Percentiles rank a stretch among this genome's conserved stretches.
phyloP scores from a whole-genome alignment of 1,140 invertebrate genomes.

The Eriocheir sinensis region DNA sequence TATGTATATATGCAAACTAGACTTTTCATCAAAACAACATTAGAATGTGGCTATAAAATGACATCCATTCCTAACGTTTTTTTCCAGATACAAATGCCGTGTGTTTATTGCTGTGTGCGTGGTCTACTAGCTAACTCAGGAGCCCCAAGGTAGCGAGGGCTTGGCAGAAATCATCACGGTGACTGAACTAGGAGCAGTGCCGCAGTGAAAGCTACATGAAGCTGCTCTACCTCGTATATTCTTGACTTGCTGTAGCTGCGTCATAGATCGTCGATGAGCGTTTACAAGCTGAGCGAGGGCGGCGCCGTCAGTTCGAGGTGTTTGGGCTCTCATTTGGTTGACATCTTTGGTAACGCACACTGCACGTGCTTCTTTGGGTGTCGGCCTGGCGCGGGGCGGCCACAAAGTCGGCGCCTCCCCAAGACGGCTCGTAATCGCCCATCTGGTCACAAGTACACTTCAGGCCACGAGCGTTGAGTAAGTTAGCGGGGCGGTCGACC shows the following conservation, averaged over 20 bases:
- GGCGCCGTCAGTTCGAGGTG: not conserved
- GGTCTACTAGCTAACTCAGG: conserved; percentile 74
- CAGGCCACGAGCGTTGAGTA: conserved; percentile 68
- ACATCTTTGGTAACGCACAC: not conserved
- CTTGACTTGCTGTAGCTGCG: conserved; percentile 64
- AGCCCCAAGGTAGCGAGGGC: conserved; percentile 41
- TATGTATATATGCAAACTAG: conserved; percentile 76
- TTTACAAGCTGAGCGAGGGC: conserved; percentile 46
- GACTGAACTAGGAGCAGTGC: conserved; percentile 68
- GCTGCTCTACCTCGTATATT: conserved; percentile 66
- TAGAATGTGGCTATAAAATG: conserved; percentile 76
- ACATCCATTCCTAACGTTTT: conserved; percentile 70
- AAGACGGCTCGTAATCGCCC: conserved; percentile 45
- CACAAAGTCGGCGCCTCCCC: not conserved
- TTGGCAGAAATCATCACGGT: conserved; percentile 70
- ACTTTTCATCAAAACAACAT: conserved; percentile 78
- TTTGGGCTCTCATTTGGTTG: not conserved
- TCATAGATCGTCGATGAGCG: conserved; percentile 37
- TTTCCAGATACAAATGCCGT: conserved; percentile 73
- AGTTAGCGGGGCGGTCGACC: not conserved
- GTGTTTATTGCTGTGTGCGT: conserved; percentile 77
- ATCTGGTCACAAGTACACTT: conserved; percentile 70
- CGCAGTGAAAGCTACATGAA: conserved; percentile 68
- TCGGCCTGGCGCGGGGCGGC: not conserved
- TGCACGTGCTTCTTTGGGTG: not conserved